These are phyloP conservation scores for Paedocypris sp. DNA, from an alignment of 2,113 vertebrate genomes.

Conservation along the genomic window DNA sequence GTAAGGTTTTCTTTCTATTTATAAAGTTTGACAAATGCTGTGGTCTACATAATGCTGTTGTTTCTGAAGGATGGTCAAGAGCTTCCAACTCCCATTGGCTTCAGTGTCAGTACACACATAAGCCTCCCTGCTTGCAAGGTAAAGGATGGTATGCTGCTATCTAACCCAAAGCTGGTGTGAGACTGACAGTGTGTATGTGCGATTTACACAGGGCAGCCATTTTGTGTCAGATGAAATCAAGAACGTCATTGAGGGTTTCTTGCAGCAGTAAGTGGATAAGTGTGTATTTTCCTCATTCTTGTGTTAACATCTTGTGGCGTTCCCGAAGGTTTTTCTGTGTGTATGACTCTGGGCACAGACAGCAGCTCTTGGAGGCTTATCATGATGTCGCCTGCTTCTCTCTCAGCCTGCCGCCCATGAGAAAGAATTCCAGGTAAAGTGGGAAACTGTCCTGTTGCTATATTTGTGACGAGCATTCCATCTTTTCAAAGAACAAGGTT, in stretches of 20 bases:
- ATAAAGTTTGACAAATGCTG: not conserved
- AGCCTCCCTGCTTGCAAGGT: constrained; percentile 77
- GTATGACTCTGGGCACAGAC: constrained; percentile 77
- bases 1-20: constrained; percentile 48
- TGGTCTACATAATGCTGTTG: not conserved
- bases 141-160: not conserved
- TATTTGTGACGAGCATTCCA: too few relatives aligned
- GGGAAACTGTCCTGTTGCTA: not conserved
- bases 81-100: constrained; percentile 77
- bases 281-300: not conserved
- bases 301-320: constrained; percentile 1
- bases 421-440: constrained; percentile 68
- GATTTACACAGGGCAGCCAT: constrained; percentile 67
- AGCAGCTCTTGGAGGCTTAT: constrained; percentile 79
- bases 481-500: too few relatives aligned
- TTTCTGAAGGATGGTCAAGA: constrained; percentile 72
- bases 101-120: constrained; percentile 76
- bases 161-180: not conserved
- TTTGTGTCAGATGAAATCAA: constrained; percentile 75
- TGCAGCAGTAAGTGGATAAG: constrained; percentile 79
- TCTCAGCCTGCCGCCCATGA: constrained; percentile 64
- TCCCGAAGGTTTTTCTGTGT: constrained; percentile 81
- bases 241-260: constrained; percentile 65
- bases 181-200: not conserved
- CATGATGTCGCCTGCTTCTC: constrained; percentile 81